Evolutionary conservation across 2,797 vertebrate genomes (phyloP), one percentile per base, ranked within the genome.

Genomic region (Silurus aristotelis): DNA sequence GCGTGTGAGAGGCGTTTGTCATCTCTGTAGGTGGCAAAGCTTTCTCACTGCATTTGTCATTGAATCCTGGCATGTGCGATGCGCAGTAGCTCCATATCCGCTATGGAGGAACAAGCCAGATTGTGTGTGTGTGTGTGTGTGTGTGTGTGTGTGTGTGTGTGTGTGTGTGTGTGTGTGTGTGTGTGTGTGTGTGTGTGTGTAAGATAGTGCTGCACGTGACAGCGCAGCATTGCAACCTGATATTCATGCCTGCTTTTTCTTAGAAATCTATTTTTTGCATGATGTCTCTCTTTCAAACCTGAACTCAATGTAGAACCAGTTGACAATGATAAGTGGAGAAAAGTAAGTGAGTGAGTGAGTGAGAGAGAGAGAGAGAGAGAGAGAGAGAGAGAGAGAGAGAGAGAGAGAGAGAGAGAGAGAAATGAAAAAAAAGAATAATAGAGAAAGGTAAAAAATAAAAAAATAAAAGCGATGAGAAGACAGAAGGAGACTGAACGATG

Each of bases 41-140:
- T 46, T 83, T 86, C 81, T 79, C 85, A 79, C 73, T 52, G 66
- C 75, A 72, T 86, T 86, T 83, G 81, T 86, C 81, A 79, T 71
- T 67, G 64, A 79, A 64, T 86, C 81, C 75, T 86, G 85, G 73
- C 85, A 79, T 67, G 52, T 55, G 72, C 27, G 66, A 83, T 71
- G 77, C 81, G 5, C 85, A 79, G 43, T 70, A 87, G 92, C 90
- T 91, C 92, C 93, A 92, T 92, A 92, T 93, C 91, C 93, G 92
- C 91, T 91, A 56, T 38, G 46, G 27, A 81, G 61, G 43, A 94
- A 92, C 90, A 89, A 91, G 92, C 93, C 94, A 95, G 94, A 94
- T 94, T 94, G 94, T 91, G 91, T 89, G 90, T 86, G 85, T 72
- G 80, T 83, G 63, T 83, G 63, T 77, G 72, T 68, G 52, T 63